Base-by-base conservation (phyloP, 2,113 vertebrate species). In the Nansenia antarctica region DNA sequence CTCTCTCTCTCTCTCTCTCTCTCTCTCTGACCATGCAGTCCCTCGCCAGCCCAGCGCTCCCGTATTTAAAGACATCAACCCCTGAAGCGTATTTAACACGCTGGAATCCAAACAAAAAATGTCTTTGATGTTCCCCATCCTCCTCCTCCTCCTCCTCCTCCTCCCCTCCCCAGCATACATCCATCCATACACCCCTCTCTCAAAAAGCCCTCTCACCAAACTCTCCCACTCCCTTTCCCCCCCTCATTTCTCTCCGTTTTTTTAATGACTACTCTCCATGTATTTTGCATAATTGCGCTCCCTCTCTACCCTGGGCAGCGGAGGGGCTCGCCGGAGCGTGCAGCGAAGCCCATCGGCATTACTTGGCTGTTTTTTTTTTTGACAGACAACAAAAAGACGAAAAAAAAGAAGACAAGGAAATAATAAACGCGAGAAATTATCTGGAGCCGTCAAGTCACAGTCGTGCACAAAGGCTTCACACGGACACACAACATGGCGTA, bases 261-360 rank as follows among this genome's bases (percentile, higher is more conserved):
- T 20, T 73, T 62, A 82, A 73, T 79, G 72, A 82, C 67, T 79
- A 70, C 68, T 64, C 75, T 69, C 58, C 31, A 58, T 77, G 54
- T 78, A 79, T 73, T 85, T 79, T 82, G 78, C 72, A 82, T 85
- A 82, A 86, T 78, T 88, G 70, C 11, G 0, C 69, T 83, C 67
- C 2, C 32, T 77, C 32, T 77, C 64, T 79, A 72, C 70, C 55
- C 77, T 39, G 47, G n/a, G 39, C 58, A 64, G 79, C 81, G 67
- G 53, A 74, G 65, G 61, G 76, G 68, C 70, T 65, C 64, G 67
- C 75, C 20, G 45, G n/a, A 49, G 45, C n/a, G 6, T 9, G 18
- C 45, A 70, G 61, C 66, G 69, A 39, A 73, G 61, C 62, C 76
- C 77, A 65, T 15, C 66, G 73, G 70, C 65, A 29, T 63, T 29